phyloP scores from a whole-genome alignment of 2,797 vertebrate genomes.

The Lepilemur septentrionalis region DNA sequence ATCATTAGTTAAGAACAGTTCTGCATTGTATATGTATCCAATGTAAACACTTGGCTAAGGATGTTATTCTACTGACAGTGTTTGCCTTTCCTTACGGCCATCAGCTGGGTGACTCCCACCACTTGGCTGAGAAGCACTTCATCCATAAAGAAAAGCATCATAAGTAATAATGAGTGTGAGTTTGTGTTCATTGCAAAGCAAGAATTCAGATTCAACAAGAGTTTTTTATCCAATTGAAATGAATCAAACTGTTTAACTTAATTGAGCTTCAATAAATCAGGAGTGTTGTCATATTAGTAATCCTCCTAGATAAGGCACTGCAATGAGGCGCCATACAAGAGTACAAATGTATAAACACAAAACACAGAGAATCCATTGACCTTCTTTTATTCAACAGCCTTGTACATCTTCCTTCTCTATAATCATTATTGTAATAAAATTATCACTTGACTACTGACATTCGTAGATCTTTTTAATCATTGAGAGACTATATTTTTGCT shows the following conservation, averaged over 20 bases:
- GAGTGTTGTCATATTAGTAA: conserved; percentile 45
- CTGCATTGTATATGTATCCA: conserved; percentile 61
- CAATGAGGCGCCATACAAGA: not conserved
- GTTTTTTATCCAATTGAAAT: conserved; percentile 68
- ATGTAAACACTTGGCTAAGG: conserved; percentile 78
- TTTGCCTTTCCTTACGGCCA: conserved; percentile 79
- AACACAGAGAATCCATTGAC: conserved; percentile 21
- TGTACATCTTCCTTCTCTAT: not conserved
- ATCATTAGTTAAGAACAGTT: conserved; percentile 76
- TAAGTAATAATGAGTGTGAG: conserved; percentile 73
- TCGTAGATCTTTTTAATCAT: not conserved
- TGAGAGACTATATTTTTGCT: not conserved
- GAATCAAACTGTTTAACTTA: conserved; percentile 68
- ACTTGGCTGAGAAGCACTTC: conserved; percentile 73
- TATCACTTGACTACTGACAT: not conserved
- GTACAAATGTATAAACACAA: conserved; percentile 14
- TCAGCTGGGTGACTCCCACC: conserved; percentile 78
- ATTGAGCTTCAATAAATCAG: conserved; percentile 56
- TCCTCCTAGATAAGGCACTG: conserved; percentile 31
- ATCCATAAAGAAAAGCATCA: conserved; percentile 74
- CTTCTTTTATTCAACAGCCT: not conserved
- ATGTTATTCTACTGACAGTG: conserved; percentile 76
- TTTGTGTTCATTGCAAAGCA: conserved; percentile 73
- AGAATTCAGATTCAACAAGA: conserved; percentile 69
- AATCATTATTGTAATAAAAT: conserved; percentile 28